phyloP scores from a whole-genome alignment of 1,140 invertebrate species.

The Aphis craccivora region DNA sequence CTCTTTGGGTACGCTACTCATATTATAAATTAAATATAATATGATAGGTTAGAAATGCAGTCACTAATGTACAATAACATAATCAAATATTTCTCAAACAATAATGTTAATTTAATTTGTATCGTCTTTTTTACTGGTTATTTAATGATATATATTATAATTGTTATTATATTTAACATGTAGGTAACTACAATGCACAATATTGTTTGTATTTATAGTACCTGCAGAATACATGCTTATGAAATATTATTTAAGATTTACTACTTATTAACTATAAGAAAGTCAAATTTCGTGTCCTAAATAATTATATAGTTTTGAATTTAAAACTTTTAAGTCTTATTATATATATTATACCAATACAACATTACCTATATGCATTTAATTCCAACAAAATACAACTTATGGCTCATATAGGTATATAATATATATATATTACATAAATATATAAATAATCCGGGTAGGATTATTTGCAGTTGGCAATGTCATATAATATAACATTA shows the following conservation, averaged over 20 bases:
- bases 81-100: not conserved
- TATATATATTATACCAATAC: not conserved
- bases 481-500: not conserved
- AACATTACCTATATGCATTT: not conserved
- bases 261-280: not conserved
- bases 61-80: not conserved
- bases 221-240: not conserved
- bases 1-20: not conserved
- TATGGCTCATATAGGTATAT: not conserved
- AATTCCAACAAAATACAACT: not conserved
- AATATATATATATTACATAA: not conserved
- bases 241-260: not conserved
- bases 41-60: not conserved
- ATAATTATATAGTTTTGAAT: not conserved
- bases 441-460: not conserved
- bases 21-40: not conserved
- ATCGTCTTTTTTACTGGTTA: not conserved
- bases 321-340: not conserved
- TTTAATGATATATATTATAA: not conserved
- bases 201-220: not conserved
- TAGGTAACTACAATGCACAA: not conserved
- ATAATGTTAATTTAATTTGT: not conserved
- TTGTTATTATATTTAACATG: not conserved
- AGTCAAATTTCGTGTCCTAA: not conserved
- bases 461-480: not conserved